These are phyloP conservation scores for Drosophila ustulata DNA, from an alignment of 2,888 invertebrate genomes.

Conservation along the genomic window DNA sequence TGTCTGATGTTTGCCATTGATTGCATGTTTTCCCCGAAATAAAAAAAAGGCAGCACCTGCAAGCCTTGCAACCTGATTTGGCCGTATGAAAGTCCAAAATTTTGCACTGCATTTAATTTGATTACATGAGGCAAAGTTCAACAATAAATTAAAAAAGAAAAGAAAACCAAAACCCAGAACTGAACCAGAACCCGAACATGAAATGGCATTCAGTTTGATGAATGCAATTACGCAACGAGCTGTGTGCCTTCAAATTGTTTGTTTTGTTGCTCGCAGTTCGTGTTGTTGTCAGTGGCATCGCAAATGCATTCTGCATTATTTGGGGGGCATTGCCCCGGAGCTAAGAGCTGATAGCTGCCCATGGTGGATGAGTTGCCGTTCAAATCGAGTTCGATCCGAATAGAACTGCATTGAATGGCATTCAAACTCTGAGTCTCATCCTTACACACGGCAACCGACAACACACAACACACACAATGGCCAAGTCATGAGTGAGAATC, in stretches of 20 bases:
- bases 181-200: conserved; percentile 7
- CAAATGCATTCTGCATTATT: conserved; percentile 62
- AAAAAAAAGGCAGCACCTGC: conserved; percentile 28
- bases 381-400: conserved; percentile 36
- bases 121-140: conserved; percentile 24
- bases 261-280: conserved; percentile 4
- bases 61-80: conserved; percentile 1
- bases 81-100: conserved; percentile 29
- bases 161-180: background rate
- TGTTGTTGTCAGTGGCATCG: conserved; percentile 39
- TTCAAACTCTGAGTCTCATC: conserved; percentile 39
- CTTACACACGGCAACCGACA: conserved; percentile 26
- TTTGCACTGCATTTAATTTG: conserved; percentile 46
- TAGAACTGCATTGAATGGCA: conserved; percentile 57
- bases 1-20: conserved; percentile 54
- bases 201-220: conserved; percentile 52
- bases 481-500: conserved; percentile 31
- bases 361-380: conserved; percentile 34
- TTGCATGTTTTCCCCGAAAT: conserved; percentile 39
- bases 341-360: conserved; percentile 31
- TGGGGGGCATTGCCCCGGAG: conserved; percentile 55
- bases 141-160: too few relatives aligned
- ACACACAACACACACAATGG: conserved; percentile 22
- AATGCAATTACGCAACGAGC: conserved; percentile 69
- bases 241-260: conserved; percentile 43